These are phyloP conservation scores for Hypanus sabinus DNA, from an alignment of 2,113 vertebrate species.

Conservation along the genomic window DNA sequence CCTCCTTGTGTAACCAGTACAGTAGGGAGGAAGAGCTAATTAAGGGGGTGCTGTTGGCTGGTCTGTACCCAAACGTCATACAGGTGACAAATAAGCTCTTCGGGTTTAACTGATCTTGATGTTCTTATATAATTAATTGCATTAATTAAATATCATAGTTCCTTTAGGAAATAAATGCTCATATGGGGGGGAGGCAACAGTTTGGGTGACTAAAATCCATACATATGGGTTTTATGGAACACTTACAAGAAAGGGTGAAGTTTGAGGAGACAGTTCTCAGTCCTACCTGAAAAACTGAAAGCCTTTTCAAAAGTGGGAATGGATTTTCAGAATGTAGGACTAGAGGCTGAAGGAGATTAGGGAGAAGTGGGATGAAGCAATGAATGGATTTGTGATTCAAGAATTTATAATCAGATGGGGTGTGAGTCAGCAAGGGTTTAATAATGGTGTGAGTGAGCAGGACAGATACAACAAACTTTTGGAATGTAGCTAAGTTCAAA, in stretches of 20 bases:
- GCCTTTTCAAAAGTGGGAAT: neutral
- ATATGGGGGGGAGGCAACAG: neutral
- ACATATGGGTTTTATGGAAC: neutral
- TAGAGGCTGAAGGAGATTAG: neutral
- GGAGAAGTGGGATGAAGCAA: neutral
- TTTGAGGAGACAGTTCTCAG: neutral
- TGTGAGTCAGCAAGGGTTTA: neutral
- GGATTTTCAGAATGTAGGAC: neutral
- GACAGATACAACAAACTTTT: neutral
- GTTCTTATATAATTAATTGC: neutral
- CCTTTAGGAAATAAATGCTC: neutral
- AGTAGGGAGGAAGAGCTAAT: conserved; percentile 81
- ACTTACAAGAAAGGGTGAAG: neutral
- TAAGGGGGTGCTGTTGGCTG: conserved; percentile 84
- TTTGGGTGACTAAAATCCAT: neutral
- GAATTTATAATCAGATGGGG: neutral
- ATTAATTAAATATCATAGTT: neutral
- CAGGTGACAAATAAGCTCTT: conserved; percentile 59
- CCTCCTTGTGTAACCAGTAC: conserved; percentile 72
- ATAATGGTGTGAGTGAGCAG: neutral
- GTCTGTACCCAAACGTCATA: conserved; percentile 92
- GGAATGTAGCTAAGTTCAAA: no score
- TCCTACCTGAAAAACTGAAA: neutral
- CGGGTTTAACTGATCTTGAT: neutral
- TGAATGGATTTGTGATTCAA: neutral